Evolutionary conservation across 2,888 invertebrate species (phyloP).

Genomic region (Ariolimax columbianus): DNA sequence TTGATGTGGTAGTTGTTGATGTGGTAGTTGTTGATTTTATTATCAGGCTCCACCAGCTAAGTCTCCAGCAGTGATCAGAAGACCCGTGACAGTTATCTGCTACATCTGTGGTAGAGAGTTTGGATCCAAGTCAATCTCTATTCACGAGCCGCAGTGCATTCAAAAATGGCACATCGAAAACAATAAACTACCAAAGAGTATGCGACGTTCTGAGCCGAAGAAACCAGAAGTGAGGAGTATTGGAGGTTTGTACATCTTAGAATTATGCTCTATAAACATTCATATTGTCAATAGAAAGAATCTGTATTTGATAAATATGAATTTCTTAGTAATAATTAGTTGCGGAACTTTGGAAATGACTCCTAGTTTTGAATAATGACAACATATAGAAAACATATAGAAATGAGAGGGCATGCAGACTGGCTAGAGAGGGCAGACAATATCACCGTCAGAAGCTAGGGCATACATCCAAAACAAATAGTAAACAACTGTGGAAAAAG

Average conservation of each 20-base stretch:
- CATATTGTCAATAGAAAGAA: too few relatives aligned
- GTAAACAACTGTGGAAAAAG: too few relatives aligned
- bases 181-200: constrained; percentile 81
- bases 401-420: too few relatives aligned
- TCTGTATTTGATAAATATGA: too few relatives aligned
- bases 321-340: too few relatives aligned
- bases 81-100: constrained; percentile 81
- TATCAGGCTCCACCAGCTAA: constrained; percentile 44
- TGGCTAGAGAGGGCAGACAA: too few relatives aligned
- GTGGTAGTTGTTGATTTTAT: neutral
- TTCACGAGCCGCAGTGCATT: constrained; percentile 85
- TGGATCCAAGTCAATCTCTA: constrained; percentile 83
- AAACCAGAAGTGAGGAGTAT: constrained; percentile 81
- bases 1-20: neutral
- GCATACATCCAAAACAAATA: too few relatives aligned
- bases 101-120: constrained; percentile 85
- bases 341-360: too few relatives aligned
- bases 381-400: too few relatives aligned
- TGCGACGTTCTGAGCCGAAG: constrained; percentile 82
- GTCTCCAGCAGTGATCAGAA: constrained; percentile 60
- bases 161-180: constrained; percentile 84
- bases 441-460: too few relatives aligned
- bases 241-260: constrained; percentile 59
- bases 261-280: too few relatives aligned
- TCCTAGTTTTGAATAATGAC: too few relatives aligned